Percentiles rank a stretch among this genome's conserved stretches.
phyloP scores from a whole-genome alignment of 2,113 vertebrate species.

The Misgurnus mizolepis region DNA sequence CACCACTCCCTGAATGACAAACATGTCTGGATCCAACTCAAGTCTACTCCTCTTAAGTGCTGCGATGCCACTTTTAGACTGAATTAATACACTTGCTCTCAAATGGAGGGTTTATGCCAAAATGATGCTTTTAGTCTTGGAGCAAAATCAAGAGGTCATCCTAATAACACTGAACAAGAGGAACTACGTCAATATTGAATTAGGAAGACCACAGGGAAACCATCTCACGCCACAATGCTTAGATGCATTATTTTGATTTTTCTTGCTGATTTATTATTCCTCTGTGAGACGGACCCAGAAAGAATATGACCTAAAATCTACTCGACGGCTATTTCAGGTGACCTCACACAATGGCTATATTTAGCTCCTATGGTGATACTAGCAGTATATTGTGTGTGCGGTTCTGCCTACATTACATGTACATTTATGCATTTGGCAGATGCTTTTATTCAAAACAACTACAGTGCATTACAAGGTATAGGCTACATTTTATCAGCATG shows the following conservation, averaged over 20 bases:
- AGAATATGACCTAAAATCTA: constrained; percentile 29
- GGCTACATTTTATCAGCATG: no score
- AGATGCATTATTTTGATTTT: background rate
- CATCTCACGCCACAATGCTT: background rate
- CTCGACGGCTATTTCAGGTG: constrained; percentile 24
- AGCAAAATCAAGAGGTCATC: constrained; percentile 14
- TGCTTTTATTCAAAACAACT: no score
- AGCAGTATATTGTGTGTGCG: background rate
- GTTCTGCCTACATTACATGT: background rate
- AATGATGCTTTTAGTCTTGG: constrained; percentile 17
- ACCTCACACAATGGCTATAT: constrained; percentile 37
- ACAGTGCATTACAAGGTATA: no score
- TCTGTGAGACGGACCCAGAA: no score
- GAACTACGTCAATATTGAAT: background rate
- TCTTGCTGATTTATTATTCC: background rate
- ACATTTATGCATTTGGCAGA: no score
- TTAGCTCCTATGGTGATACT: constrained; percentile 37
- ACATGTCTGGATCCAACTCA: constrained; percentile 10
- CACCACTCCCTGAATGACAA: constrained; percentile 6
- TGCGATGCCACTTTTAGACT: constrained; percentile 23
- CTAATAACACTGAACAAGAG: background rate
- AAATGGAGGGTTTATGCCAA: background rate
- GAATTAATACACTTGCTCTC: constrained; percentile 26
- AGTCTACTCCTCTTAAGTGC: constrained; percentile 22
- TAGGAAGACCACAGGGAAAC: background rate